Percentiles rank a stretch among this genome's conserved stretches.
Evolutionary conservation across 2,888 invertebrate species (phyloP).

Genomic region (Athalia circularis): DNA sequence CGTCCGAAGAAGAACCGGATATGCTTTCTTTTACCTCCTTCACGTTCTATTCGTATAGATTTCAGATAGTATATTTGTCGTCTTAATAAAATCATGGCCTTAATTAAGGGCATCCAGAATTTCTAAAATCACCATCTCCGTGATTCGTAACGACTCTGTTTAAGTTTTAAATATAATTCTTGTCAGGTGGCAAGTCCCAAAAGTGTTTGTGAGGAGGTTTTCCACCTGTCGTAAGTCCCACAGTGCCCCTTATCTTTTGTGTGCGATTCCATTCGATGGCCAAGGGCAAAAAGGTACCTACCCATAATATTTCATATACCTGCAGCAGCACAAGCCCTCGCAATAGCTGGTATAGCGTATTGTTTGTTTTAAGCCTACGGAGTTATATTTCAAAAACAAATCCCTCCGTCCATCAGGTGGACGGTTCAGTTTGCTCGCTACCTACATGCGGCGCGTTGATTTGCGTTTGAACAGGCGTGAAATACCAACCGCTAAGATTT

Average conservation of each 20-base stretch:
- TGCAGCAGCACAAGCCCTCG: not conserved
- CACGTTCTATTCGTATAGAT: not conserved
- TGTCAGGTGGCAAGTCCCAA: not conserved
- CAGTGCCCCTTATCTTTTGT: conserved; percentile 1
- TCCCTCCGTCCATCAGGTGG: not conserved
- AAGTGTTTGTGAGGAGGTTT: too few relatives aligned
- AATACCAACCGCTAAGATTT: not conserved
- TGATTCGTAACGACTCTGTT: not conserved
- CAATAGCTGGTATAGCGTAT: not conserved
- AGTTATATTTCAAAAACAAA: conserved; percentile 33
- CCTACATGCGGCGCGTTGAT: not conserved
- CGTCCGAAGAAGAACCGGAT: conserved; percentile 32
- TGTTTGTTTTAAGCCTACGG: conserved; percentile 16
- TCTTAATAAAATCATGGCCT: too few relatives aligned
- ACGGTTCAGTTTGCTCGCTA: too few relatives aligned
- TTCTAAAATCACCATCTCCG: too few relatives aligned
- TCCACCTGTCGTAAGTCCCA: conserved; percentile 25
- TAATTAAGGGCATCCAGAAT: too few relatives aligned
- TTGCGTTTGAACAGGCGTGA: conserved; percentile 20
- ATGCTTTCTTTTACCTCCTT: conserved; percentile 31
- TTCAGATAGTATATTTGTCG: not conserved
- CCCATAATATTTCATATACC: not conserved
- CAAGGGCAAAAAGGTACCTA: conserved; percentile 12
- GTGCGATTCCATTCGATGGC: conserved; percentile 19
- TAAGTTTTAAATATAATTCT: not conserved